These are phyloP conservation scores for Drosophila ironensis DNA, from an alignment of 1,140 invertebrate genomes.

Conservation along the genomic window DNA sequence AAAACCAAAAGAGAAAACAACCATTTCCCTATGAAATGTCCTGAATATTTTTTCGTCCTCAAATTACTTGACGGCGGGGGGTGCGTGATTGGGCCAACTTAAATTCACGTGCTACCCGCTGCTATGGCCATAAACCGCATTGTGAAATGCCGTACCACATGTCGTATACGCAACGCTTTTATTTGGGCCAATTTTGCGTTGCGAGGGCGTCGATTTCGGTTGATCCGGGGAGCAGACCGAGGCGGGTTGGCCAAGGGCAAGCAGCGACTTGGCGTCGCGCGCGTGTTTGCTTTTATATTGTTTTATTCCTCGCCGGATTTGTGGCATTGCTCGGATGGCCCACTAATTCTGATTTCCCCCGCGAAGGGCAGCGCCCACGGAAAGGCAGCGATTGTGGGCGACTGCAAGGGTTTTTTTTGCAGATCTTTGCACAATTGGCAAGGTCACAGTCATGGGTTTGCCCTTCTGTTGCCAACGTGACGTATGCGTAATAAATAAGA, in stretches of 20 bases:
- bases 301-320: slow-evolving; percentile 35
- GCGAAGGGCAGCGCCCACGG: neutral
- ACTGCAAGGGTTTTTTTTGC: slow-evolving; percentile 19
- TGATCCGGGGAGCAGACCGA: neutral
- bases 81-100: slow-evolving; percentile 51
- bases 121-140: slow-evolving; percentile 45
- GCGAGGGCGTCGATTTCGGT: neutral
- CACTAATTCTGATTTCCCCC: slow-evolving; percentile 29
- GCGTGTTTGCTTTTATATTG: slow-evolving; percentile 61
- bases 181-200: slow-evolving; percentile 58
- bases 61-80: slow-evolving; percentile 15
- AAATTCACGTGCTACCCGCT: slow-evolving; percentile 52
- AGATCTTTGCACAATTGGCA: slow-evolving; percentile 35
- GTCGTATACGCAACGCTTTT: slow-evolving; percentile 57
- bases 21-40: slow-evolving; percentile 30
- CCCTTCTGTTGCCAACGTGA: slow-evolving; percentile 39
- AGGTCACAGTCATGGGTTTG: slow-evolving; percentile 31
- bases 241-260: slow-evolving; percentile 58
- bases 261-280: slow-evolving; percentile 60
- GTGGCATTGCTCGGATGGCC: neutral
- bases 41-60: slow-evolving; percentile 19
- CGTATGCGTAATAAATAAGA: slow-evolving; percentile 75
- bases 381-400: neutral
- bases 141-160: slow-evolving; percentile 45
- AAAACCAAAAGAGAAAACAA: slow-evolving; percentile 37